Evolutionary conservation across 2,113 vertebrate species (phyloP), one percentile per base, ranked within the genome.

Genomic region (Motacilla tschutschensis): DNA sequence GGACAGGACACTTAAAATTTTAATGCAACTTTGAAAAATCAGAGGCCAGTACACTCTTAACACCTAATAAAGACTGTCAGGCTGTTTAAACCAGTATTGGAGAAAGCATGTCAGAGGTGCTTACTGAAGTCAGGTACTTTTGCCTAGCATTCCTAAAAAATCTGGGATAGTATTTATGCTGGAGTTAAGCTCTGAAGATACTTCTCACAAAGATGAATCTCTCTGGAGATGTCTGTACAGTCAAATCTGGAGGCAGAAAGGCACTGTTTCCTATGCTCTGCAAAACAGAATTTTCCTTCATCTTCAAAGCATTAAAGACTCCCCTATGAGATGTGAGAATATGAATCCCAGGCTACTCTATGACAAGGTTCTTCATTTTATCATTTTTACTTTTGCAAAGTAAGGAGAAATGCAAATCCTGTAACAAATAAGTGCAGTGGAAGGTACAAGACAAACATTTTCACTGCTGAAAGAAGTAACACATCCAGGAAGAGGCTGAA

Each of bases 391-490:
- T 83, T 69, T 9, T 58, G n/a, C 29, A 70, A 41, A 85, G 10
- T 47, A 53, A 55, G 16, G 13, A n/a, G 33, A 64, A 53, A 25
- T 38, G 19, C 16, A 77, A 60, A 48, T 13, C 28, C 40, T n/a
- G 16, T 66, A 36, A 60, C 43, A 77, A 63, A 1, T 15, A 14
- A 0, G 2, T 50, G n/a, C 19, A 36, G 22, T 17, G 10, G 10
- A 78, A 66, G 22, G 12, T 64, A 20, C 21, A 85, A 77, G 17
- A 54, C 53, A 40, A 48, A 35, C 11, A 13, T 46, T 71, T 50
- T 44, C 8, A 29, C 58, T 0, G 1, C 40, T 48, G 43, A 29
- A 48, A 51, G 46, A 57, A 70, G 58, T 18, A 43, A 43, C 10
- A 17, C 14, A 20, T 14, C 12, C 8, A 40, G 31, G 38, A 29